These are phyloP conservation scores for Chrysocyon brachyurus DNA, from an alignment of 2,797 vertebrate genomes.

Conservation along the genomic window DNA sequence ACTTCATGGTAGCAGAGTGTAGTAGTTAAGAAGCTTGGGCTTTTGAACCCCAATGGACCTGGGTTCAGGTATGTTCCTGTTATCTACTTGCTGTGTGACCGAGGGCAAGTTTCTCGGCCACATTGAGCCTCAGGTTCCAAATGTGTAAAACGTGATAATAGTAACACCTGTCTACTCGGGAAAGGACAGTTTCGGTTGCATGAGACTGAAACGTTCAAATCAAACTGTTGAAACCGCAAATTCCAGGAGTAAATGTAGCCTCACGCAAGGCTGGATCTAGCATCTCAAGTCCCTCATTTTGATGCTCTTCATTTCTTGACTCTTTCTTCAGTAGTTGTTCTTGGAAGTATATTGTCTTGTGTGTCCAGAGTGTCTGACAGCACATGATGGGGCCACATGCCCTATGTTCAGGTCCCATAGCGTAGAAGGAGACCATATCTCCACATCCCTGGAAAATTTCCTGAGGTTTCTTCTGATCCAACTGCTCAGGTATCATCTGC, in stretches of 20 bases:
- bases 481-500: background rate
- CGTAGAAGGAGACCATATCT: background rate
- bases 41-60: background rate
- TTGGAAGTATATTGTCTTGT: background rate
- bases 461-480: background rate
- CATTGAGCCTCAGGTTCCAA: background rate
- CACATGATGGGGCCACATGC: background rate
- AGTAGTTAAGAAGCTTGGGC: background rate
- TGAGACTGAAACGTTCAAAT: background rate
- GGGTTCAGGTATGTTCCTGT: background rate
- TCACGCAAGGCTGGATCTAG: background rate
- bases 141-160: background rate
- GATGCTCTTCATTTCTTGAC: background rate
- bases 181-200: background rate
- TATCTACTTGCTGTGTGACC: background rate
- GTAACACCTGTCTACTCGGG: background rate
- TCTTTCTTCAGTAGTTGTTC: background rate
- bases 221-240: background rate
- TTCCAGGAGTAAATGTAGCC: background rate
- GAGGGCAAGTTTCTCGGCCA: background rate
- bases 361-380: background rate
- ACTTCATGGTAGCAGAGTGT: background rate
- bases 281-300: background rate
- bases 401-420: background rate
- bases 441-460: background rate